Base-by-base conservation (phyloP, 2,113 vertebrate species). In the Garra rufa region DNA sequence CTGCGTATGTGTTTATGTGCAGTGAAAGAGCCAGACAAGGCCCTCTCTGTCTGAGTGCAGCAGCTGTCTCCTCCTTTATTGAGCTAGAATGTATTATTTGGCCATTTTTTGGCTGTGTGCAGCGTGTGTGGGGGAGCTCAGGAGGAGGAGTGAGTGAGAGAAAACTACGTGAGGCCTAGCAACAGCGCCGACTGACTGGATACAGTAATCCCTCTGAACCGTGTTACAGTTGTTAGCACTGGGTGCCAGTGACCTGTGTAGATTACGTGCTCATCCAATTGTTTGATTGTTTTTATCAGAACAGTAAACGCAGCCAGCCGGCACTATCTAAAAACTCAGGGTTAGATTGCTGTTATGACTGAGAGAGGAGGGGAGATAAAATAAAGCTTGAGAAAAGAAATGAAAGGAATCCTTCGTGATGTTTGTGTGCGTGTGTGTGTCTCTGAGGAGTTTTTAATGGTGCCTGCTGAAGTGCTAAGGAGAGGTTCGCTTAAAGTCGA, bases 31-130 rank as follows among this genome's bases (percentile, higher is more conserved):
- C 59, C 76, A 89, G 91, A 93, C 92, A 91, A 92, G 91, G 89
- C 85, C 81, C 81, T 89, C 89, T 89, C 90, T 93, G 92, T 92
- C 89, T 90, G 90, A 90, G 88, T 88, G 91, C 88, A 92, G 92
- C 90, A 92, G 90, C 92, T 89, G 91, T 94, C 91, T 92, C 89
- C 90, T 83, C 70, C 88, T 89, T 94, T 93, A 93, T 93, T 91
- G 93, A 92, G 91, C 93, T 94, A 91, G 90, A 93, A 93, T 94
- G 91, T 93, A 93, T 93, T 93, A 93, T 92, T 94, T 90, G 88
- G 91, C 90, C 91, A 93, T 94, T 93, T 94, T 92, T 92, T 91
- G 91, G 88, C 89, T 89, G 91, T 92, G 91, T 93, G 89, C 74
- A 38, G 59, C 30, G 88, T 91, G 90, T 92, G 91, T 77, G 46